phyloP scores from a whole-genome alignment of 2,113 vertebrate genomes.

The Loxodonta africana region DNA sequence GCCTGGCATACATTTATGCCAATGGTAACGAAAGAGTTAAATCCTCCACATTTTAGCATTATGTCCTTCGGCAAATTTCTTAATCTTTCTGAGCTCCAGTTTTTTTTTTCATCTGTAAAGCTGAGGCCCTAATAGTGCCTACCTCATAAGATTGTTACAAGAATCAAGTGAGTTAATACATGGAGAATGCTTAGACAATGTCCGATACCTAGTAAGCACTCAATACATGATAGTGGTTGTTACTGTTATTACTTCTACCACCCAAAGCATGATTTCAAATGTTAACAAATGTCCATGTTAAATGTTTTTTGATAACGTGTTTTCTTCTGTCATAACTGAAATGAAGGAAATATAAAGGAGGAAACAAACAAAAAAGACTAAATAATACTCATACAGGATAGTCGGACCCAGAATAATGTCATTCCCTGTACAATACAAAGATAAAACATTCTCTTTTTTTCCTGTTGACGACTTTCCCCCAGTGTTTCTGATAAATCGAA shows the following conservation, averaged over 20 bases:
- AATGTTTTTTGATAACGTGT: not conserved
- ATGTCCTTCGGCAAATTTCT: not conserved
- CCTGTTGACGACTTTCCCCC: not conserved
- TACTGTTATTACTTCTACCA: not conserved
- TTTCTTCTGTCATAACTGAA: not conserved
- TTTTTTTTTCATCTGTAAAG: not conserved
- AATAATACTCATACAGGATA: not conserved
- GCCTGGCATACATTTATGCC: too few species aligned
- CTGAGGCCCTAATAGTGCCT: not conserved
- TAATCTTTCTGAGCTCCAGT: not conserved
- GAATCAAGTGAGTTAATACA: not conserved
- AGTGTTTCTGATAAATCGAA: not conserved
- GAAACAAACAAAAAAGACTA: not conserved
- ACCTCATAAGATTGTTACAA: not conserved
- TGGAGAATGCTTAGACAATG: not conserved
- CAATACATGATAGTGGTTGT: not conserved
- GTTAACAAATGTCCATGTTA: not conserved
- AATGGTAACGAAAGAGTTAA: not conserved
- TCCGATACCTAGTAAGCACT: not conserved
- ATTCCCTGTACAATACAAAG: not conserved
- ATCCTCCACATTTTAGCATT: not conserved
- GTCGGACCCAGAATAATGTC: not conserved
- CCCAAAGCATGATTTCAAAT: not conserved
- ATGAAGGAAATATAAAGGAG: slow-evolving; percentile 8
- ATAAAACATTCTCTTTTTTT: not conserved